Base-by-base conservation (phyloP, 2,113 vertebrate species). In the Arvicanthis niloticus region DNA sequence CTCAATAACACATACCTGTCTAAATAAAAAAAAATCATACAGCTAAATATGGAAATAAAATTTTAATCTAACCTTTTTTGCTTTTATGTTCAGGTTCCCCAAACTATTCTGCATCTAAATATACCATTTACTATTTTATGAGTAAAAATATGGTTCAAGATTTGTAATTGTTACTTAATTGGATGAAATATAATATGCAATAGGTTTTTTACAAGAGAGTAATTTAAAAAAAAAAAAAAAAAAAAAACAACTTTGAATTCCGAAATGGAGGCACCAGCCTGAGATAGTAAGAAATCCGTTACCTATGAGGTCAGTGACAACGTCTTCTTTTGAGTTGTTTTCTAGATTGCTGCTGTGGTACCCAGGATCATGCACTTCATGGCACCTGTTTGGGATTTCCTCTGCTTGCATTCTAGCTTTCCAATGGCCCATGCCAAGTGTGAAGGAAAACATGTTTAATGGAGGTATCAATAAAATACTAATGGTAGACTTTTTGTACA, bases 381-480 rank as follows among this genome's bases (percentile, higher is more conserved):
- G 91, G 93, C 96, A 42, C 89, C 62, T 37, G 40, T n/a, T 4
- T 22, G 17, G 37, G 91, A 93, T 89, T 67, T 4, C 87, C 42
- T n/a, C 5, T 87, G 68, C 67, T 16, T 12, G 24, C 48, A 94
- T 90, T 92, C 26, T 26, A 94, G 51, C 6, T 37, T 62, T 24
- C 19, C 22, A 26, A 75, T 19, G 3, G 4, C 51, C 37, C 15
- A 92, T 37, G 70, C 8, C 48, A 40, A 58, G 56, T 73, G 60
- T 87, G 40, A 82, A 89, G 68, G 6, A 45, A 96, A 89, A 78
- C 67, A 3, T 13, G 67, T 22, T 77, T 68, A 93, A 78, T 60
- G 80, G 19, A 85, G 56, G 78, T 84, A 84, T 96, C 94, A 91
- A 82, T 88, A 67, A 70, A 85, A 95, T 88, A 77, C 92, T 91